phyloP scores from a whole-genome alignment of 2,888 invertebrate species.

The Hirudinaria manillensis region DNA sequence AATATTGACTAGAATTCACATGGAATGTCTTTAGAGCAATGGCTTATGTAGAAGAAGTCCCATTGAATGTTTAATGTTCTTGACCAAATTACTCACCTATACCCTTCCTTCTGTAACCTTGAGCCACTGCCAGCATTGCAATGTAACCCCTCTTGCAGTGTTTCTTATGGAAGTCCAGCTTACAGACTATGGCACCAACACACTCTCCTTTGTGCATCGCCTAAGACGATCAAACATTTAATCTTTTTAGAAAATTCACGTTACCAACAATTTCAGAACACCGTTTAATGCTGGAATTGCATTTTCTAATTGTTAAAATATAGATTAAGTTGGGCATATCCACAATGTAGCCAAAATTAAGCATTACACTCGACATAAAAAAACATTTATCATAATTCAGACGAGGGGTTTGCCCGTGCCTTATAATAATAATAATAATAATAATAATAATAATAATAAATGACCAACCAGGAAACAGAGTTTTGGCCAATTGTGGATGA shows the following conservation, averaged over 20 bases:
- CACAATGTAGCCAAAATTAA: too few species aligned
- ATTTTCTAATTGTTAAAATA: neutral
- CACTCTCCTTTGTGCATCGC: slow-evolving; percentile 65
- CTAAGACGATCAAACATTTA: slow-evolving; percentile 53
- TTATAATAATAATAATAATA: too few species aligned
- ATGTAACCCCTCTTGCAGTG: slow-evolving; percentile 91
- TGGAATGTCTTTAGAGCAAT: too few species aligned
- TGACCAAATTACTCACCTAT: slow-evolving; percentile 63
- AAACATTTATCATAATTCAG: too few species aligned
- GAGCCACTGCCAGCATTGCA: slow-evolving; percentile 97
- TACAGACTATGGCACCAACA: slow-evolving; percentile 97
- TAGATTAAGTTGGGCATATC: too few species aligned
- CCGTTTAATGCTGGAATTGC: neutral
- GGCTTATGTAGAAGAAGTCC: too few species aligned
- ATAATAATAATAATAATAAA: too few species aligned
- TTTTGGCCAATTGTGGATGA: slow-evolving; percentile 99
- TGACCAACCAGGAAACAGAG: slow-evolving; percentile 81
- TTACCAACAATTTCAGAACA: neutral
- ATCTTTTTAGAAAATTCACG: neutral
- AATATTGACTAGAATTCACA: too few species aligned
- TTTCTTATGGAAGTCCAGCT: slow-evolving; percentile 71
- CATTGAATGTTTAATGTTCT: too few species aligned
- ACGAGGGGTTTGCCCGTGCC: too few species aligned
- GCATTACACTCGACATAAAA: too few species aligned
- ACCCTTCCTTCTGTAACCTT: slow-evolving; percentile 81